Evolutionary conservation across 2,888 invertebrate genomes (phyloP), one percentile per base, ranked within the genome.

Genomic region (Agrotis exclamationis): DNA sequence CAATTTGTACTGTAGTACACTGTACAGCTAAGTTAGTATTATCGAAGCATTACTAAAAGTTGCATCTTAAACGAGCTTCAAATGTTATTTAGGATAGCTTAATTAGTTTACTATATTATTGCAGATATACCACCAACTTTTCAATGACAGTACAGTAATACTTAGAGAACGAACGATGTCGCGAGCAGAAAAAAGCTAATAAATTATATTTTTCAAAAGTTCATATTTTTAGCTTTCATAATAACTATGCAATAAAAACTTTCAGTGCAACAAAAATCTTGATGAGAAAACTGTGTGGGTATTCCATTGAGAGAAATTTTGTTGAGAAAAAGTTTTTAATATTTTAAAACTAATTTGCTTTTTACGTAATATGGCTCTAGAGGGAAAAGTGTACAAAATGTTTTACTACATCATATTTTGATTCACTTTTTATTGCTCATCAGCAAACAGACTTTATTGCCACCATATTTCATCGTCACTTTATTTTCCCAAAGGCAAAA

Each of bases 221-320:
- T 18, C 14, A 13, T 7, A 47, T 60, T 48, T 47, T 22, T 16
- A 20, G 11, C 13, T 24, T 13, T 16, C 7, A 20, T 3, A 51
- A 9, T 20, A 51, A 20, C 28, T 51, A 22, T 3, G 24, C 22
- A 2, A 28, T 65, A 22, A 28, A 56, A 50, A 9, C 18, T 51
- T 57, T 45, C 1, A 66, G 50, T 56, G 18, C 16, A 45, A 0
- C 18, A 48, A 59, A 60, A 56, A 24, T 47, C 14, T 51, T 45
- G 11, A 44, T 48, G 16, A 53, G 11, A 60, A 59, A 53, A 44
- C 64, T 44, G 28, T n/a, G 3, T 24, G n/a, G 16, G 16, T 62
- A 65, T 50, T 24, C 53, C 51, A 14, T 48, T 48, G 20, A 60
- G 56, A 60, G 47, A 60, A 69, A 60, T 47, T 63, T 64, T 9